phyloP scores from a whole-genome alignment of 2,888 invertebrate genomes.

The Xestobium rufovillosum region DNA sequence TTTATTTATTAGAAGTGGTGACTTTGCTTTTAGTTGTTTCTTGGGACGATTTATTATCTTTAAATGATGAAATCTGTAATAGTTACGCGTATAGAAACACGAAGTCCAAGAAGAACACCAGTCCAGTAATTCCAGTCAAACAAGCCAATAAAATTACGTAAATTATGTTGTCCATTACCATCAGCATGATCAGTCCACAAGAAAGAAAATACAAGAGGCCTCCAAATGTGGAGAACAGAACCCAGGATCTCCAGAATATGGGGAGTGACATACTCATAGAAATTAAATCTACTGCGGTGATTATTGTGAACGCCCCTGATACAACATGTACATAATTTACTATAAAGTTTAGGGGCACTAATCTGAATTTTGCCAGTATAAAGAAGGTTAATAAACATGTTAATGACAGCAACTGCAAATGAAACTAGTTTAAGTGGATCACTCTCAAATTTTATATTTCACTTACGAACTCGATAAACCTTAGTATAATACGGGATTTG shows the following conservation, averaged over 20 bases:
- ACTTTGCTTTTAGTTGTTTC: no score
- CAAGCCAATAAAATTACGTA: neutral
- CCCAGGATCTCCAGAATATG: conserved; percentile 17
- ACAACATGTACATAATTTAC: no score
- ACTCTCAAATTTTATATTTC: conserved; percentile 3
- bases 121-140: conserved; percentile 5
- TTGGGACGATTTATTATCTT: no score
- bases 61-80: no score
- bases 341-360: no score
- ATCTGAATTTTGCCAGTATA: neutral
- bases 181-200: conserved; percentile 8
- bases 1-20: no score
- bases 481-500: conserved; percentile 14
- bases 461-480: conserved; percentile 21
- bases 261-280: conserved; percentile 10
- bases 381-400: neutral
- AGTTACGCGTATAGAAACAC: conserved; percentile 7
- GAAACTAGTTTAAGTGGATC: conserved; percentile 1
- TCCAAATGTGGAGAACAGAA: conserved; percentile 13
- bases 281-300: conserved; percentile 14
- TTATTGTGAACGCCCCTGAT: conserved; percentile 10
- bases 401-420: neutral
- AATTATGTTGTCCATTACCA: no score
- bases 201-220: conserved; percentile 11
- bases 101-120: neutral